phyloP scores from a whole-genome alignment of 2,888 invertebrate genomes.

The Physocephala rufipes region DNA sequence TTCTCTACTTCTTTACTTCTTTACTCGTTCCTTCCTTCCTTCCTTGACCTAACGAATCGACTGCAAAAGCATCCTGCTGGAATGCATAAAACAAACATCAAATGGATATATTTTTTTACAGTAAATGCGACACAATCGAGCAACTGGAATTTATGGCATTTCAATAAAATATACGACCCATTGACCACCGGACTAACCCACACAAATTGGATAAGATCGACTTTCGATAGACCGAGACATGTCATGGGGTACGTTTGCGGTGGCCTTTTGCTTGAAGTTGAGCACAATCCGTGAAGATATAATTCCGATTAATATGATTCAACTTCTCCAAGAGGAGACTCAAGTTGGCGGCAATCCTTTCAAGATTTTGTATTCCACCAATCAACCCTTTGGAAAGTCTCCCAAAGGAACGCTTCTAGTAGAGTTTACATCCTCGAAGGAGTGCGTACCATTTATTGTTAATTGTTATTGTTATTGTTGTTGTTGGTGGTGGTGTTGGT shows the following conservation, averaged over 20 bases:
- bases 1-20: not conserved
- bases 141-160: conserved; percentile 26
- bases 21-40: not conserved
- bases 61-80: no score
- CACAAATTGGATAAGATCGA: not conserved
- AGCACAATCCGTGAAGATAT: not conserved
- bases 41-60: not conserved
- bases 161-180: conserved; percentile 14
- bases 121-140: conserved; percentile 3
- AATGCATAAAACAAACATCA: not conserved
- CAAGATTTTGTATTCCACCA: no score
- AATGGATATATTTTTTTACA: conserved; percentile 16
- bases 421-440: no score
- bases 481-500: conserved; percentile 29
- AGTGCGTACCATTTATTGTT: no score
- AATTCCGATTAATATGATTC: not conserved
- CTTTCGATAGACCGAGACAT: not conserved
- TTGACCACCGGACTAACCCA: not conserved
- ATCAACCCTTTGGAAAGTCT: no score
- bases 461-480: conserved; percentile 22
- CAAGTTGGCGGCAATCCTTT: not conserved
- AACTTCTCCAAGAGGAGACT: conserved; percentile 5
- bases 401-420: no score
- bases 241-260: not conserved
- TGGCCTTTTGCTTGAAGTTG: not conserved